These are phyloP conservation scores for Gymnoscelis rufifasciata DNA, from an alignment of 2,888 invertebrate species.

Conservation along the genomic window DNA sequence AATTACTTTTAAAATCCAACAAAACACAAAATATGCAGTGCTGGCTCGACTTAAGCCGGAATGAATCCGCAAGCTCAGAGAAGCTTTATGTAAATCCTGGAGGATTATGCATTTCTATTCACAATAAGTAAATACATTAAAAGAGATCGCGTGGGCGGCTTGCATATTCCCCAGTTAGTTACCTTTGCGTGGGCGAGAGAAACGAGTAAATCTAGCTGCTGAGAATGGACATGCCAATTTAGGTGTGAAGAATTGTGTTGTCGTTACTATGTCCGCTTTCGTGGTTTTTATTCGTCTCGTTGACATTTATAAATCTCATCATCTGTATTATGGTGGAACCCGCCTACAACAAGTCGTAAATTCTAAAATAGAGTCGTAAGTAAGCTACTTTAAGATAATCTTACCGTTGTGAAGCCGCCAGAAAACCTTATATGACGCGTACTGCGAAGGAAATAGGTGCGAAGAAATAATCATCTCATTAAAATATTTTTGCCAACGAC, in stretches of 20 bases:
- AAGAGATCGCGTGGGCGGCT: conserved; percentile 35
- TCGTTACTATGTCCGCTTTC: conserved; percentile 13
- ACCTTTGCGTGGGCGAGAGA: conserved; percentile 35
- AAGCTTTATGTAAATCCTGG: conserved; percentile 12
- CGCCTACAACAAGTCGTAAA: background rate
- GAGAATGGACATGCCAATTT: conserved; percentile 32
- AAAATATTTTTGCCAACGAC: no score
- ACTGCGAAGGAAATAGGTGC: no score
- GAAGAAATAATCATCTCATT: no score
- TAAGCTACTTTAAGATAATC: no score
- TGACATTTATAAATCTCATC: background rate
- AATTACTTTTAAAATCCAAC: background rate
- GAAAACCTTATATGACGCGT: background rate
- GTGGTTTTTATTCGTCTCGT: background rate
- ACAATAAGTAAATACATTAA: conserved; percentile 31
- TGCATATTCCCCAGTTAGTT: conserved; percentile 29
- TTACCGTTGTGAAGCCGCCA: no score
- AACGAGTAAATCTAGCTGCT: conserved; percentile 32
- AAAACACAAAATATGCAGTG: background rate
- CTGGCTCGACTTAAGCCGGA: conserved; percentile 9
- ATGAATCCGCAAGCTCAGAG: conserved; percentile 12
- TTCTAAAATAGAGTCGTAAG: background rate
- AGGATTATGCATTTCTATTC: conserved; percentile 16
- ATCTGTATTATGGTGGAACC: background rate
- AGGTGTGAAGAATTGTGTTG: conserved; percentile 24